These are phyloP conservation scores for human (Homo sapiens) DNA, from an alignment of 2,113 vertebrate species.

Conservation along the genomic window DNA sequence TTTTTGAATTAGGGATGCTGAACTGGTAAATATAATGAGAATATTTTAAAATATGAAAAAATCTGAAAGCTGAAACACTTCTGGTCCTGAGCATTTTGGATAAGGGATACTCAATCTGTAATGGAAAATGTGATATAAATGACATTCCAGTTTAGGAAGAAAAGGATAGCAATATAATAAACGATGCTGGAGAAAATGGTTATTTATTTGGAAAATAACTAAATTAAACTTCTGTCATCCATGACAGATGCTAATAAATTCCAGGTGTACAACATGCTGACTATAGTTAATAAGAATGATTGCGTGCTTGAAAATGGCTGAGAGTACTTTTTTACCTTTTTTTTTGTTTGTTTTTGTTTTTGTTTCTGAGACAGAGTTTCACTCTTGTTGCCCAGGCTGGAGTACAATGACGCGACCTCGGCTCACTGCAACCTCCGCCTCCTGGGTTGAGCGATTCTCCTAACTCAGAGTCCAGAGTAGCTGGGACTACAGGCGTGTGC, in stretches of 20 bases:
- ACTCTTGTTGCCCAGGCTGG: no score
- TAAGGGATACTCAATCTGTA: neutral
- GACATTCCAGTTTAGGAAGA: neutral
- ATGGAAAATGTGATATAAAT: neutral
- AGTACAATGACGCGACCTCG: no score
- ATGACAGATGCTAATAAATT: neutral
- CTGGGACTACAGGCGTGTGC: no score
- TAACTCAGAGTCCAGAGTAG: no score
- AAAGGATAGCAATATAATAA: neutral
- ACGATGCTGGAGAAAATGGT: neutral
- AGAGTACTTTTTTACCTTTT: neutral
- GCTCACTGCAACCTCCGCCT: no score
- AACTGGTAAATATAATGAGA: neutral
- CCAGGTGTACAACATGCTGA: neutral
- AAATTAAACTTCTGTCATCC: no score
- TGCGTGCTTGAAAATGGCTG: no score
- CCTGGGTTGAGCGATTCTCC: no score
- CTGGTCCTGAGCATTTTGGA: neutral
- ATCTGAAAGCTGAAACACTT: neutral
- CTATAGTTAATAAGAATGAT: neutral
- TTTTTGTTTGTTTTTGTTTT: no score
- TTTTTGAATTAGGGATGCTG: neutral
- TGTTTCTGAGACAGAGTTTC: no score
- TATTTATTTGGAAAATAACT: neutral
- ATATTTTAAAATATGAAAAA: neutral